phyloP scores from a whole-genome alignment of 2,888 invertebrate genomes.

The Pantelozetes paolii region DNA sequence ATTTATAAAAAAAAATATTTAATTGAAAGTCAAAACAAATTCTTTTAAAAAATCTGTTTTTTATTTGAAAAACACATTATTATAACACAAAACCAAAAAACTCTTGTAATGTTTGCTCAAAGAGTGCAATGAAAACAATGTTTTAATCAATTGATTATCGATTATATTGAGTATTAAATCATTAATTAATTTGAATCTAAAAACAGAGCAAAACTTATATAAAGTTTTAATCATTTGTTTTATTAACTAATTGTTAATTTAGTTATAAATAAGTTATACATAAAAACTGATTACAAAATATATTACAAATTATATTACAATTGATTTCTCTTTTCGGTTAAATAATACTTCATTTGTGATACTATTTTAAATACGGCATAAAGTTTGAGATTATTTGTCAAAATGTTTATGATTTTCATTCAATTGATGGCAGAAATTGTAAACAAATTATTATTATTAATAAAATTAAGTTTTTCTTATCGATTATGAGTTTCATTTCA shows the following conservation, averaged over 20 bases:
- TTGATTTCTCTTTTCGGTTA: constrained; percentile 1
- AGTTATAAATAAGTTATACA: constrained; percentile 7
- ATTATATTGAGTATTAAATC: not conserved
- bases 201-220: not conserved
- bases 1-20: not conserved
- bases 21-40: too few relatives aligned
- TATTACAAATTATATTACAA: constrained; percentile 5
- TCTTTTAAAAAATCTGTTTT: too few relatives aligned
- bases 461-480: not conserved
- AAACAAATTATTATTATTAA: constrained; percentile 5
- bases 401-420: constrained; percentile 15
- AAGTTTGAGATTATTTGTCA: not conserved
- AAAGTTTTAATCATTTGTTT: constrained; percentile 16
- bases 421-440: constrained; percentile 26
- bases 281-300: constrained; percentile 1
- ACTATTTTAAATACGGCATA: constrained; percentile 10
- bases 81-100: not conserved
- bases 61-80: too few relatives aligned
- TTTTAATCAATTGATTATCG: too few relatives aligned
- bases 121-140: not conserved
- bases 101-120: constrained; percentile 11
- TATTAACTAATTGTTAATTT: not conserved
- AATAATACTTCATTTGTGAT: constrained; percentile 28
- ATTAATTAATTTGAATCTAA: not conserved
- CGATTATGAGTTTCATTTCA: not conserved